Base-by-base conservation (phyloP, 2,797 vertebrate species). In the Gouania willdenowi region DNA sequence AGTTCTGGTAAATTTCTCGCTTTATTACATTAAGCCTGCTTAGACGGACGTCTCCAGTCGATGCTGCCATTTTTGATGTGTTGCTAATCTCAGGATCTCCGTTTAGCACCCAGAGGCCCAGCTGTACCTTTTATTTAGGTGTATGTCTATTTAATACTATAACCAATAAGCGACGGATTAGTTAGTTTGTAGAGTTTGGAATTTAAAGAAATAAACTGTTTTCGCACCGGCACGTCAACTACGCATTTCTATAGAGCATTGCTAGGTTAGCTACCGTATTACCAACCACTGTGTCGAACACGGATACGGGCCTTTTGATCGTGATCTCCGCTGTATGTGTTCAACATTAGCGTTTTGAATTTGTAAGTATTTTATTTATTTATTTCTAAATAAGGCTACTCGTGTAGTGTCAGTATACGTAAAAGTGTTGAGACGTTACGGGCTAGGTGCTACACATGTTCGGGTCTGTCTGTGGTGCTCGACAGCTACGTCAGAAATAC, bases 401-500 rank as follows among this genome's bases (percentile, higher is more conserved):
- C 12, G 31, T 44, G 20, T 41, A 13, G 54, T 82, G 72, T 75
- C 58, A 73, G 67, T 47, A 53, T 41, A 48, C 65, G 51, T 43
- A 38, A 31, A 18, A n/a, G n/a, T n/a, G n/a, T n/a, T n/a, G n/a
- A n/a, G n/a, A n/a, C n/a, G n/a, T n/a, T n/a, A 55, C 61, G 44
- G 37, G 62, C 66, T 67, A 51, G 41, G 50, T 64, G 81, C 81
- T 80, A 63, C 72, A 65, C 56, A 75, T 79, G 84, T 77, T 86
- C 69, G 47, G 49, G 41, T 11, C 46, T 68, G 55, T 72, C 62
- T 75, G 23, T 23, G 73, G 46, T 66, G 60, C 62, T 51, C 70
- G 74, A 75, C 48, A 81, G 81, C 75, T 82, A 87, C 85, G 88
- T 84, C 83, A 85, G 82, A 81, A 75, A 71, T 42, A 42, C 23